Conservation (phyloP, 2,888 invertebrate species). For the Platerodrilus igneus region DNA sequence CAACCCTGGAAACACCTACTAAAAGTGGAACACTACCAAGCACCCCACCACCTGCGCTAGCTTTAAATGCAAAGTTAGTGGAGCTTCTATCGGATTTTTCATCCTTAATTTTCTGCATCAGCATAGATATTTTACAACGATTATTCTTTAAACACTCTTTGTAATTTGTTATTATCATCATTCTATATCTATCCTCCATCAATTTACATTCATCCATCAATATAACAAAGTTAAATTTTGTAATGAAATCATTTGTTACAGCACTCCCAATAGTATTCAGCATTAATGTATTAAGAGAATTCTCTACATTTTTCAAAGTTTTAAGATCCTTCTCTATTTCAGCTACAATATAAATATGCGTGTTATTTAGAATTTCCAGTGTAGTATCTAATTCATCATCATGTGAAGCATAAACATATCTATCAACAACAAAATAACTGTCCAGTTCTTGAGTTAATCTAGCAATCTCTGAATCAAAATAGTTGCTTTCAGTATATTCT, state of each 20-base stretch:
- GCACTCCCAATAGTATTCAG: too few relatives aligned
- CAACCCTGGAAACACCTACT: background rate
- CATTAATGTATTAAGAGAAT: too few relatives aligned
- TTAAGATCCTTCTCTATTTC: background rate
- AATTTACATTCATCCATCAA: conserved; percentile 3
- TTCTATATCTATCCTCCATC: conserved; percentile 4
- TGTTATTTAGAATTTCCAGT: too few relatives aligned
- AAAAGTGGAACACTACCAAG: background rate
- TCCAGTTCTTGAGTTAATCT: background rate
- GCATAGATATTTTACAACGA: background rate
- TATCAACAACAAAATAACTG: conserved; percentile 9
- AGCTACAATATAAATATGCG: too few relatives aligned
- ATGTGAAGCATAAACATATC: conserved; percentile 15
- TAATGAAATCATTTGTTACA: background rate
- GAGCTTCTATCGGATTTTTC: conserved; percentile 1
- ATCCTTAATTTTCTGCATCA: background rate
- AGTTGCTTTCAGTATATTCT: background rate
- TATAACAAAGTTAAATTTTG: conserved; percentile 7
- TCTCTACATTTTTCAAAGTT: too few relatives aligned
- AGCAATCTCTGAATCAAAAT: conserved; percentile 4
- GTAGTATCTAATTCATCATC: conserved; percentile 11
- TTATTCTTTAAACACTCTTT: background rate
- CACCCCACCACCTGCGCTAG: background rate
- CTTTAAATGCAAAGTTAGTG: conserved; percentile 1
- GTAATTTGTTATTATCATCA: conserved; percentile 7